Base-by-base conservation (phyloP, 2,888 invertebrate genomes). In the Diplolepis rosae region DNA sequence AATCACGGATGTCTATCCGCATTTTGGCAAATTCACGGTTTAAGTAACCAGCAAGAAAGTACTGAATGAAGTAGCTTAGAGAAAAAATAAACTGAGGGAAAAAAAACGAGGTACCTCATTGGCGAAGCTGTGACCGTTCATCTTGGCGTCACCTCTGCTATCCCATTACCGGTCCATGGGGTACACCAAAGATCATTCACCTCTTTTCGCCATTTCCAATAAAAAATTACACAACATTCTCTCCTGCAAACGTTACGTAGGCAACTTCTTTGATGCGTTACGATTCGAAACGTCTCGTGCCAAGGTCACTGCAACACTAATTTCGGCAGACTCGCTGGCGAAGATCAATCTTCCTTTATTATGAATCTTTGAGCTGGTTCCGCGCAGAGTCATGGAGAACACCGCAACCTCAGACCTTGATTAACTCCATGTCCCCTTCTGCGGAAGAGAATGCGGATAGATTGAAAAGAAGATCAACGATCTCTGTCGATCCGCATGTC, bases 61-160 rank as follows among this genome's bases (percentile, higher is more conserved):
- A 28, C 56, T 48, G 56, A 1, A 32, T 48, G 56, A 1, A 32
- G 32, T 32, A 32, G 32, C 32, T 32, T 45, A 15, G 42, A 15
- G 15, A 45, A 15, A 18, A 39, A 50, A 71, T 54, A 45, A 42
- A 13, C 42, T 24, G 39, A 71, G 32, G n/a, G 18, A 61, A 52
- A 50, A 32, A 27, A 35, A 54, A 39, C 15, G 72, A 80, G 79
- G 77, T 87, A 87, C 87, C 87, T 87, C 85, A 80, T 75, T 83
- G 80, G 82, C 79, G 80, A 82, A 84, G 78, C 83, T 81, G 84
- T 86, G 86, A 83, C 85, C 85, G 84, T 87, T 87, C 87, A 86
- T 86, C 83, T 85, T 85, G 85, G 78, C 83, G 84, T 85, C 83
- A 86, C 84, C 84, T 85, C 82, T 80, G 83, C 81, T 83, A 83